These are phyloP conservation scores for Myopa testacea DNA, from an alignment of 2,888 invertebrate species.

Conservation along the genomic window DNA sequence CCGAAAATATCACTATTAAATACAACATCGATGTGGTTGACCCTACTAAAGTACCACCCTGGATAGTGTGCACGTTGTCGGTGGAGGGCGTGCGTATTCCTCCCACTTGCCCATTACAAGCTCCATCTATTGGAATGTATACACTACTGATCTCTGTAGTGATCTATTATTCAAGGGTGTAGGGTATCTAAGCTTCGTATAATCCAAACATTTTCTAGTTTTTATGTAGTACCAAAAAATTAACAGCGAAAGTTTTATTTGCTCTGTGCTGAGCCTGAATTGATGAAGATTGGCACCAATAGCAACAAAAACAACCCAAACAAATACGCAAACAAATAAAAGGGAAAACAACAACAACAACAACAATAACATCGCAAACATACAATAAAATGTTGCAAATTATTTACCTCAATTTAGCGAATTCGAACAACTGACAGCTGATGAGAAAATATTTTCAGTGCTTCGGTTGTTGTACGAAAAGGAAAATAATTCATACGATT, in stretches of 20 bases:
- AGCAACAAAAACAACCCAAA: background rate
- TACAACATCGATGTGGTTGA: no score
- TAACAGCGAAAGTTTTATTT: slow-evolving; percentile 14
- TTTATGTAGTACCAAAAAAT: background rate
- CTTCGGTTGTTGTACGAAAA: background rate
- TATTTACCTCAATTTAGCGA: background rate
- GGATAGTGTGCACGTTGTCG: no score
- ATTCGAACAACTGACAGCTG: background rate
- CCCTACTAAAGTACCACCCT: no score
- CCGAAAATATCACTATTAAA: no score
- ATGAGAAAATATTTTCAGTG: slow-evolving; percentile 11
- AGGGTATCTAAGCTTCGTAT: no score
- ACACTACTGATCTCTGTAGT: no score
- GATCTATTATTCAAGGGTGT: no score
- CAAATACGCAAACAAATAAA: background rate
- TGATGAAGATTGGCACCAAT: background rate
- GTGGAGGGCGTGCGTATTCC: no score
- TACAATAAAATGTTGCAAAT: slow-evolving; percentile 9
- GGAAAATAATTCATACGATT: background rate
- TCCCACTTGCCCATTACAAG: no score
- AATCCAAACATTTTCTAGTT: no score
- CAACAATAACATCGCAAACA: background rate
- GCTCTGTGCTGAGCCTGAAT: background rate
- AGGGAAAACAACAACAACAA: background rate
- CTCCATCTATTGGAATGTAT: no score